Evolutionary conservation across 2,113 vertebrate species (phyloP), one percentile per base, ranked within the genome.

Genomic region (Struthio camelus): DNA sequence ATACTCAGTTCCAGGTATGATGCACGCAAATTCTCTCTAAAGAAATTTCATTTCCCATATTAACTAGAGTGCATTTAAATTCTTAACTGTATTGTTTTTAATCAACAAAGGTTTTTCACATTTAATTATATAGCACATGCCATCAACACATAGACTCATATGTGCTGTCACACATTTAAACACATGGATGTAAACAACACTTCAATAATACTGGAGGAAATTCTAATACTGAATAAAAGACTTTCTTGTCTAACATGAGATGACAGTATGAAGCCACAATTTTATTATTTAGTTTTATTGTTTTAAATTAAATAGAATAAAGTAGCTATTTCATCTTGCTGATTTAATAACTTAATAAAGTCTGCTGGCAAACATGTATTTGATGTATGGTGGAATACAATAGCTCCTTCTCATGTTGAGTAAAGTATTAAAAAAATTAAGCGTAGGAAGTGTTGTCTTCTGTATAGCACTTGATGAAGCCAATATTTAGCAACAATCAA

Each of bases 331-430:
- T 93, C 58, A 94, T 97, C 96, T 97, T 94, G 51, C 93, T 97
- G 97, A 97, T 97, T 97, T 96, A 97, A 75, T 95, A 97, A 93
- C 94, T 96, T 97, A 97, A 97, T 97, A 97, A 97, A 97, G 89
- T 87, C 91, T 40, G 13, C 36, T 94, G 58, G 88, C 90, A 96
- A 97, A 93, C 80, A 88, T 93, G 61, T 87, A 93, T 32, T 83
- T 96, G 92, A 97, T 89, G 24, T 54, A 96, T 30, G 86, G 85
- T 27, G 38, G 81, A 85, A 85, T 44, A 90, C 66, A 94, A 80
- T 27, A 61, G 65, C 87, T 91, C n/a, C 72, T 94, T 86, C 73
- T 82, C 76, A 77, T 62, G 61, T 86, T 90, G 88, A 97, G 76
- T 82, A 90, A 92, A 85, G 59, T 42, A 97, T 84, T 94, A 65